phyloP scores from a whole-genome alignment of 2,113 vertebrate genomes.

The Echinops telfairi region DNA sequence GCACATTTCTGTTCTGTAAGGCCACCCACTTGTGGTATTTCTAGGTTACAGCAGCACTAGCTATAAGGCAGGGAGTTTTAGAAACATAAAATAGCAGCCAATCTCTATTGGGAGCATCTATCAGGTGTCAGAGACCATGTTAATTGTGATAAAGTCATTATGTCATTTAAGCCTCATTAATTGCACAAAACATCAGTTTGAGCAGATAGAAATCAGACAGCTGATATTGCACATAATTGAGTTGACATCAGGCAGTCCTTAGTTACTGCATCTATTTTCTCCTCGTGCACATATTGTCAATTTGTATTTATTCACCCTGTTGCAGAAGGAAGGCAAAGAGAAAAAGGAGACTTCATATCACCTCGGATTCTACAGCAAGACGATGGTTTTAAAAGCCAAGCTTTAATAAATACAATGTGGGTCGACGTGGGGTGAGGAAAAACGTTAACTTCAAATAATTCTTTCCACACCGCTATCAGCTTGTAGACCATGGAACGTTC shows the following conservation, averaged over 20 bases:
- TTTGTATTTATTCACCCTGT: neutral
- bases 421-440: too few relatives aligned
- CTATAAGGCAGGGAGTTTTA: neutral
- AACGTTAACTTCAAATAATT: neutral
- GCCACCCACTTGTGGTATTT: neutral
- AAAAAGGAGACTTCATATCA: neutral
- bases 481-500: neutral
- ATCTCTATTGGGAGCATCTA: neutral
- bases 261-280: neutral
- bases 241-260: neutral
- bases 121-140: neutral
- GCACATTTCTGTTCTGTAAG: neutral
- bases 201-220: constrained; percentile 27
- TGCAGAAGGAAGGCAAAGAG: neutral
- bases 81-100: neutral
- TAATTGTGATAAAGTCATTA: neutral
- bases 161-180: neutral
- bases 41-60: neutral
- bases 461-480: neutral
- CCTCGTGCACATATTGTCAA: neutral
- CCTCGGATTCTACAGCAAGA: neutral
- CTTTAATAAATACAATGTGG: neutral
- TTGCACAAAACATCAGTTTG: neutral
- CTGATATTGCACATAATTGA: neutral
- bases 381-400: neutral